These are phyloP conservation scores for Nesidiocoris tenuis DNA, from an alignment of 2,888 invertebrate genomes.

Conservation along the genomic window DNA sequence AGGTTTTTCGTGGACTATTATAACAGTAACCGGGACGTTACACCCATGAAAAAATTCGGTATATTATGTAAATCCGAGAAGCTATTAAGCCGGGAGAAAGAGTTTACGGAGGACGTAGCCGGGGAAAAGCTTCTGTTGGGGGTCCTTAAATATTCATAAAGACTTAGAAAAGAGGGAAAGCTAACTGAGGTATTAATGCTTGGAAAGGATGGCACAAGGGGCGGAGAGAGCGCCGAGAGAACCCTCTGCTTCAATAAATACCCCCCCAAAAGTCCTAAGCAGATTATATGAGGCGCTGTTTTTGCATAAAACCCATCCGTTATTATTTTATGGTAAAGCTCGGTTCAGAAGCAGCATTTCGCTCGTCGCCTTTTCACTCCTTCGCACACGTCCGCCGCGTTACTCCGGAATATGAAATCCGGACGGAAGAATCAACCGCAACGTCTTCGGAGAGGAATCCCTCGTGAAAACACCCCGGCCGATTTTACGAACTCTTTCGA, in stretches of 20 bases:
- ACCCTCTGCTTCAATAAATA: slow-evolving; percentile 44
- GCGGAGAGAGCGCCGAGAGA: slow-evolving; percentile 8
- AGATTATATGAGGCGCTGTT: slow-evolving; percentile 43
- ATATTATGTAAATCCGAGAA: slow-evolving; percentile 40
- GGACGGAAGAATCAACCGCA: neutral
- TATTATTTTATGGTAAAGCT: slow-evolving; percentile 43
- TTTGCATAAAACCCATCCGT: slow-evolving; percentile 44
- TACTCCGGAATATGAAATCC: neutral
- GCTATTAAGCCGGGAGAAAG: slow-evolving; percentile 37
- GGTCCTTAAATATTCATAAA: slow-evolving; percentile 42
- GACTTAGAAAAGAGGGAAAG: slow-evolving; percentile 31
- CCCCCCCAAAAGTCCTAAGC: slow-evolving; percentile 37
- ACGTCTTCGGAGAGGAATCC: neutral
- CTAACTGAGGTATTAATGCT: slow-evolving; percentile 39
- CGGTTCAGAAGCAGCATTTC: slow-evolving; percentile 6
- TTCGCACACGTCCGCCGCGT: neutral
- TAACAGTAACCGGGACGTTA: neutral
- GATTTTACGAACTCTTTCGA: too few species aligned
- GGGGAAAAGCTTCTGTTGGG: slow-evolving; percentile 25
- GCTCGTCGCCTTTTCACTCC: neutral
- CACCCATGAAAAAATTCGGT: slow-evolving; percentile 32
- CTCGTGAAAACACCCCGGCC: too few species aligned
- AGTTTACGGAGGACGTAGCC: slow-evolving; percentile 39
- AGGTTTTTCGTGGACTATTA: neutral
- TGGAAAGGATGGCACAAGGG: slow-evolving; percentile 3